Evolutionary conservation across 64 coral and sea anemone genomes (phyloP).

Genomic region (Platygyra sinensis): DNA sequence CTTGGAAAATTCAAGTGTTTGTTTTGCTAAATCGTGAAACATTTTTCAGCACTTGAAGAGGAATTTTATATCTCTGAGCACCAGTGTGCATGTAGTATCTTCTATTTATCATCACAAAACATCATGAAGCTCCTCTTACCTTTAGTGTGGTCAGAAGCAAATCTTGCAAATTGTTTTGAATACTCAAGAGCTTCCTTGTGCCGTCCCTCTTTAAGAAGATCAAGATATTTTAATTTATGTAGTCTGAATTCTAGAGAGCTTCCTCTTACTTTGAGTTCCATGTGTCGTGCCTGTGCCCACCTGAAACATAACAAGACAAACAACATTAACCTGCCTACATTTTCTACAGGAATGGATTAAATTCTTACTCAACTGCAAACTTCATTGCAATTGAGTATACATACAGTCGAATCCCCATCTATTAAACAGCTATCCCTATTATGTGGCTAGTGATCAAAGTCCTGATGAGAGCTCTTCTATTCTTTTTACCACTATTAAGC

Average conservation of each 20-base stretch:
- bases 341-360: not conserved
- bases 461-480: too few species aligned
- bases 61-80: too few species aligned
- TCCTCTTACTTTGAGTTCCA: conserved; percentile 71
- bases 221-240: conserved; percentile 91
- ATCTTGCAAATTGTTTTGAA: conserved; percentile 78
- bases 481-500: too few species aligned
- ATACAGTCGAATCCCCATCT: too few species aligned
- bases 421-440: too few species aligned
- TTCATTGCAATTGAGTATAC: too few species aligned
- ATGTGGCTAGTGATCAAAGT: too few species aligned
- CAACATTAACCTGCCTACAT: not conserved
- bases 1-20: too few species aligned
- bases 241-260: conserved; percentile 96
- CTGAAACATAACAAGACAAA: conserved; percentile 40
- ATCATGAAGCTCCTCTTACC: conserved; percentile 39
- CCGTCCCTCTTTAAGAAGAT: conserved; percentile 77
- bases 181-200: conserved; percentile 81
- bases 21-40: too few species aligned
- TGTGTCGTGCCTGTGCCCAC: conserved; percentile 80
- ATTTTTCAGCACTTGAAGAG: not conserved
- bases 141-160: conserved; percentile 91
- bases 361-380: not conserved
- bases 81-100: too few species aligned
- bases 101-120: not conserved